Evolutionary conservation across 2,113 vertebrate genomes (phyloP).

Genomic region (Myodes glareolus): DNA sequence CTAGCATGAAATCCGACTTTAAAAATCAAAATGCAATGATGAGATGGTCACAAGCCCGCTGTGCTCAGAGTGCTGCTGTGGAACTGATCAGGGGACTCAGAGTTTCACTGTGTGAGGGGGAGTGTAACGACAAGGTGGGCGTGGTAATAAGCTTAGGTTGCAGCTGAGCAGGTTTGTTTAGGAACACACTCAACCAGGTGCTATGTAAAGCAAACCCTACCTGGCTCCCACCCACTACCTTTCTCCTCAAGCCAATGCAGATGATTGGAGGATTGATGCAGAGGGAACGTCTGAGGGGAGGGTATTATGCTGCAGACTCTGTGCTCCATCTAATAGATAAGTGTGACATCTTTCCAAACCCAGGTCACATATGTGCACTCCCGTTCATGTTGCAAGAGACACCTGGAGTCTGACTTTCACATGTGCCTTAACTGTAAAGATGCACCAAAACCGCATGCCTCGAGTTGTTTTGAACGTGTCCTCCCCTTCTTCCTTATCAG

Average conservation of each 20-base stretch:
- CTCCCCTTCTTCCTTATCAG: neutral
- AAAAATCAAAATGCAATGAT: neutral
- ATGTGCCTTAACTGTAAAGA: neutral
- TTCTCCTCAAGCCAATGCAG: neutral
- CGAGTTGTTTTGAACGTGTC: neutral
- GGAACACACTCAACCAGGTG: neutral
- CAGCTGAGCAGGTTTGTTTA: neutral
- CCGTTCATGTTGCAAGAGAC: neutral
- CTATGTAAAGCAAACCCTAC: neutral
- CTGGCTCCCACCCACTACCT: neutral
- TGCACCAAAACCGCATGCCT: neutral
- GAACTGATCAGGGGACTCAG: neutral
- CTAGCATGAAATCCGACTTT: conserved; percentile 6
- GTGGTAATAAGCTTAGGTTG: neutral
- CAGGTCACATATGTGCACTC: neutral
- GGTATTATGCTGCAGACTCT: neutral
- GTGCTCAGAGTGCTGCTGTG: neutral
- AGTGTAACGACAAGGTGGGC: neutral
- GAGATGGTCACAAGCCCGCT: neutral
- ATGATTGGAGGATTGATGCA: neutral
- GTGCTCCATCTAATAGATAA: neutral
- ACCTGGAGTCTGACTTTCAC: neutral
- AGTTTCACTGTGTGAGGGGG: neutral
- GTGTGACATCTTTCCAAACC: neutral
- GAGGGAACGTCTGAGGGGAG: neutral